phyloP scores from a whole-genome alignment of 64 coral and sea anemone species.

The Dendrophyllia cribrosa region DNA sequence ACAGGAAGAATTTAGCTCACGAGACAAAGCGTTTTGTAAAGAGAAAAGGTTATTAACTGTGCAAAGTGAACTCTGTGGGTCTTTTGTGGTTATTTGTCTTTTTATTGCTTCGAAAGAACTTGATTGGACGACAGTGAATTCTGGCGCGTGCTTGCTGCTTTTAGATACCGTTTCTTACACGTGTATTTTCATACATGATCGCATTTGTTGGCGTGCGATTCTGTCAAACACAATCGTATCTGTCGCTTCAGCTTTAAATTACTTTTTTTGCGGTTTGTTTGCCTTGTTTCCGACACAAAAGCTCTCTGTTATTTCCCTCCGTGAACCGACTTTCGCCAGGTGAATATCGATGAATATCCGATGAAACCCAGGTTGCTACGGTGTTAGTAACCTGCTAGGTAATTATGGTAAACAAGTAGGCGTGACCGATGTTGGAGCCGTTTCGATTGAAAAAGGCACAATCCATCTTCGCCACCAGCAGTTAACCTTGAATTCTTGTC shows the following conservation, averaged over 20 bases:
- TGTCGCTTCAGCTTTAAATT: neutral
- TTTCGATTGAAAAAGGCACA: neutral
- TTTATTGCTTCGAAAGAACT: neutral
- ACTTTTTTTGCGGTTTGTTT: constrained; percentile 20
- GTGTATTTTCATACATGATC: constrained; percentile 12
- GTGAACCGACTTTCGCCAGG: constrained; percentile 3
- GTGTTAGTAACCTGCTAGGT: constrained; percentile 28
- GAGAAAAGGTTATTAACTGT: neutral
- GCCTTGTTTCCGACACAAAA: constrained; percentile 34
- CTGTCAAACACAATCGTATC: neutral
- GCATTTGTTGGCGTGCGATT: neutral
- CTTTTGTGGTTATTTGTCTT: neutral
- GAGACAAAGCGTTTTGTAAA: neutral
- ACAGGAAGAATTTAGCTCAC: neutral
- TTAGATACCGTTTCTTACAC: neutral
- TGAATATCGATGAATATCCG: neutral
- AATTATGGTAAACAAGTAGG: constrained; percentile 42
- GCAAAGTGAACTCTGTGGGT: neutral
- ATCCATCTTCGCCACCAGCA: neutral
- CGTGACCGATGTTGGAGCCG: constrained; percentile 7
- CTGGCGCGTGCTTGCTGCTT: neutral
- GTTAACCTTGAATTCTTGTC: too few relatives aligned
- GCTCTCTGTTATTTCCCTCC: neutral
- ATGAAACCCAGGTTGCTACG: constrained; percentile 13
- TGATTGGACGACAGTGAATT: neutral